Evolutionary conservation across 1,140 invertebrate species (phyloP), one percentile per base, ranked within the genome.

Genomic region (Gryllus bimaculatus): DNA sequence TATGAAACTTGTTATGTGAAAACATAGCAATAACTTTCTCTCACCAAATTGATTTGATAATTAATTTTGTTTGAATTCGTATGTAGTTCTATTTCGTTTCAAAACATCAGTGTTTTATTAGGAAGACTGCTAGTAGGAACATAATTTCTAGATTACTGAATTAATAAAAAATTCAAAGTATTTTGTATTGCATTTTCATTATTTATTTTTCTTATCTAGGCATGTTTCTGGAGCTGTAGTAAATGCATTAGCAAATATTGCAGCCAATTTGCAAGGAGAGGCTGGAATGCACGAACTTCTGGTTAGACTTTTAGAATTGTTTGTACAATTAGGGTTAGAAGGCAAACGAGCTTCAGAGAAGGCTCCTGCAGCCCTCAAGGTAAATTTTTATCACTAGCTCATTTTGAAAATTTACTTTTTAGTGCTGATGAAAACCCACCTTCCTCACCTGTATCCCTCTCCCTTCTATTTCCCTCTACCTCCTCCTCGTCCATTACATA

Each of bases 251-350:
- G 95, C 94, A 15, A 96, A 97, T 85, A 97, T 99, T 81, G 95
- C 97, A 0, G 93, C 94, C 47, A 97, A 97, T 85, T 90, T 99
- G 13, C 91, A 96, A 82, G 96, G 96, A 18, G 95, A 97, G 82
- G 85, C 88, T 8, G 94, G 96, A 80, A 92, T 97, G 85, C 90
- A 94, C 78, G 96, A 98, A 82, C 87, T 99, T 48, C 85, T 99
- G 15, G 87, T 88, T 21, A 89, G 95, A 78, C 87, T 99, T 47
- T 86, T 99, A 15, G 98, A 99, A 87, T 87, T 99, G 18, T 99
- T 99, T 87, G 97, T 99, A 7, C 97, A 99, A 83, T 91, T 99
- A 77, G 98, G 98, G 0, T 87, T 99, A 26, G 98, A 99, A 85
- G 96, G 96, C 0, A 98, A 99, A 88, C 87, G 97, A 77, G 95